These are phyloP conservation scores for Ranitomeya variabilis DNA, from an alignment of 2,113 vertebrate genomes.

Conservation along the genomic window DNA sequence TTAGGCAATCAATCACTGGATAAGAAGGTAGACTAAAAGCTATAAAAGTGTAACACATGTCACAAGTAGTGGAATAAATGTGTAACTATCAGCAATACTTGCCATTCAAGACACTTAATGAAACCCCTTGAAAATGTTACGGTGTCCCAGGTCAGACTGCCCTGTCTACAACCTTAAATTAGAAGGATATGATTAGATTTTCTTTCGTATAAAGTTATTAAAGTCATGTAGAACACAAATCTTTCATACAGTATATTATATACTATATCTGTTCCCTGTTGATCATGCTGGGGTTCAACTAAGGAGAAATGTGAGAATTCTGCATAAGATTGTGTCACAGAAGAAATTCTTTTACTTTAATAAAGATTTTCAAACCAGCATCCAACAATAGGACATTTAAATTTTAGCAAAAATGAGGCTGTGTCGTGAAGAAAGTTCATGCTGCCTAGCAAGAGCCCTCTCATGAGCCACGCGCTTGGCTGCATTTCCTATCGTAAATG, in stretches of 20 bases:
- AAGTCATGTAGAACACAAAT: constrained; percentile 17
- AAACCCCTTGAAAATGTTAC: constrained; percentile 9
- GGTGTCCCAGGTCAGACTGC: constrained; percentile 13
- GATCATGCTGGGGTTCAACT: neutral
- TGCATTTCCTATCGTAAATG: no score
- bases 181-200: neutral
- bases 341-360: neutral
- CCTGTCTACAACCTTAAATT: constrained; percentile 9
- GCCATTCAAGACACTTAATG: neutral
- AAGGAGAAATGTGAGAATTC: neutral
- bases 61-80: neutral
- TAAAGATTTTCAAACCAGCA: neutral
- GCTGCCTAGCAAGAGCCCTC: no score
- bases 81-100: constrained; percentile 21
- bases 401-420: no score
- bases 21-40: neutral
- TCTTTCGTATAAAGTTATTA: constrained; percentile 11
- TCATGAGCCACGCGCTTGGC: no score
- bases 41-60: neutral
- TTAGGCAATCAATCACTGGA: constrained; percentile 3
- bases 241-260: neutral
- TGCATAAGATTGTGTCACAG: neutral
- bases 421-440: no score
- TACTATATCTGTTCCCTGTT: neutral
- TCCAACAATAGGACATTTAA: no score